These are phyloP conservation scores for Zootermopsis nevadensis DNA, from an alignment of 2,888 invertebrate genomes.

Conservation along the genomic window DNA sequence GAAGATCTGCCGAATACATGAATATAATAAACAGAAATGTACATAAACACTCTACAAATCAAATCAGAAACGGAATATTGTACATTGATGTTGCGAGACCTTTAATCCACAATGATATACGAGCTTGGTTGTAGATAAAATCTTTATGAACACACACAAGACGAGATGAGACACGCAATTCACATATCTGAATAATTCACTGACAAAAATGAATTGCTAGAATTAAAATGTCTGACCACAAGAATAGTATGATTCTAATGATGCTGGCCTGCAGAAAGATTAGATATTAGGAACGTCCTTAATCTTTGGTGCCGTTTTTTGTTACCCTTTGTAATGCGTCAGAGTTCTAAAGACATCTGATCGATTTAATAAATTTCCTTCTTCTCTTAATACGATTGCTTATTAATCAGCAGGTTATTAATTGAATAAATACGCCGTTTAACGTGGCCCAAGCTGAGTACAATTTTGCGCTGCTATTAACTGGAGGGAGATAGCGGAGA, in stretches of 20 bases:
- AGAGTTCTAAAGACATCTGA: background rate
- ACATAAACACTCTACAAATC: too few species aligned
- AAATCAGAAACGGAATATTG: too few species aligned
- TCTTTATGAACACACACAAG: background rate
- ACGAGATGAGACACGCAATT: constrained; percentile 1
- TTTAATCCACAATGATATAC: too few species aligned
- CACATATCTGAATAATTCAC: background rate
- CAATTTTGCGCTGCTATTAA: too few species aligned
- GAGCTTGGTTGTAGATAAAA: background rate
- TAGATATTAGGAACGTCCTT: background rate
- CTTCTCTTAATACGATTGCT: background rate
- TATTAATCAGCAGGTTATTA: background rate
- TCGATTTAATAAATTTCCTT: background rate
- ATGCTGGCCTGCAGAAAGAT: background rate
- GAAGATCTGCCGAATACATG: too few species aligned
- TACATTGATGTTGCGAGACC: too few species aligned
- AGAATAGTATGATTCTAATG: background rate
- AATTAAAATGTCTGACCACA: background rate
- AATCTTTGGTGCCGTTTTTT: background rate
- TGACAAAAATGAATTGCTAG: background rate
- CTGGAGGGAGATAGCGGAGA: too few species aligned
- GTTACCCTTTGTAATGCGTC: background rate
- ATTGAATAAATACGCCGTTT: background rate
- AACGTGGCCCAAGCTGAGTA: background rate
- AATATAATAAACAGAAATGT: too few species aligned